Evolutionary conservation across 2,113 vertebrate genomes (phyloP).

Genomic region (Leucoraja erinaceus): DNA sequence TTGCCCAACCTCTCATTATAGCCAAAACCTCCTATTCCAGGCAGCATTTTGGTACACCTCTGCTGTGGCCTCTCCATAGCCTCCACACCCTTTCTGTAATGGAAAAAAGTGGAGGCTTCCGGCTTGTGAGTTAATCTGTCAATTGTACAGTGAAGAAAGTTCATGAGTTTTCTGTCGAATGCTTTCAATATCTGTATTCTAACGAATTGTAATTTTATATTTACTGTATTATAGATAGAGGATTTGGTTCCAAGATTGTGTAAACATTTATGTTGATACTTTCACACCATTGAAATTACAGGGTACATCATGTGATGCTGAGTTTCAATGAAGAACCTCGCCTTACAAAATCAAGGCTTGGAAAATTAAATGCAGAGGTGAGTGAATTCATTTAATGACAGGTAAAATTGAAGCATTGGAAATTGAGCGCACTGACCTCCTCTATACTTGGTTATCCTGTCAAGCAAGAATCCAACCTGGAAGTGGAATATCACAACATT

Average conservation of each 20-base stretch:
- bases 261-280: neutral
- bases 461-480: neutral
- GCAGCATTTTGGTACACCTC: too few species aligned
- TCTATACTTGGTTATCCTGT: conserved; percentile 20
- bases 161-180: neutral
- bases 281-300: neutral
- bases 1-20: too few species aligned
- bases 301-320: neutral
- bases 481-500: neutral
- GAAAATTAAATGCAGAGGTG: conserved; percentile 16
- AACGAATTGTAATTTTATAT: neutral
- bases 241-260: neutral
- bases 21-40: too few species aligned
- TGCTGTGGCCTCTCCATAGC: too few species aligned
- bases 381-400: neutral
- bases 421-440: neutral
- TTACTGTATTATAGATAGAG: neutral
- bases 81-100: too few species aligned
- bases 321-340: neutral
- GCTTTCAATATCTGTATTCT: neutral
- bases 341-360: neutral
- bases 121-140: neutral
- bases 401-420: neutral
- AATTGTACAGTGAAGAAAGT: neutral
- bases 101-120: too few species aligned